Evolutionary conservation across 2,797 vertebrate species (phyloP).

Genomic region (Catharus ustulatus): DNA sequence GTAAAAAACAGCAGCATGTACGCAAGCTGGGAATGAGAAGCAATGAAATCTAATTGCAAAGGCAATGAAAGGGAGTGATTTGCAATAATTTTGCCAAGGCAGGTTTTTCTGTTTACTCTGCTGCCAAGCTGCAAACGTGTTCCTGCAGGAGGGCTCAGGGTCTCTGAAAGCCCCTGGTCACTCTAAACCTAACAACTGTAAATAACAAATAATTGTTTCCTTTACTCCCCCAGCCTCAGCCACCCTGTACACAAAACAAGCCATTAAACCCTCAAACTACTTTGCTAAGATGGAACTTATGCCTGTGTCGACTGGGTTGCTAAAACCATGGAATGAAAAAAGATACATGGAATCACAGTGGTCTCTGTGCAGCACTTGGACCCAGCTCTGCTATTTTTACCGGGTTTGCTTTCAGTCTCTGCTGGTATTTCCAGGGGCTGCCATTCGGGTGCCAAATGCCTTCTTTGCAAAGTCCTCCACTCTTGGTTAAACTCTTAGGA

Average conservation of each 20-base stretch:
- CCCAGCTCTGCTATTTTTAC: background rate
- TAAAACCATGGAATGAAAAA: background rate
- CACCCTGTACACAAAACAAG: background rate
- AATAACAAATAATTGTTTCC: background rate
- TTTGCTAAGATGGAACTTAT: background rate
- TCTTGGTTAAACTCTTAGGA: slow-evolving; percentile 45
- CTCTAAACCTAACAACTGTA: background rate
- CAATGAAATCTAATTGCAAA: background rate
- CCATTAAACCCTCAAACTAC: background rate
- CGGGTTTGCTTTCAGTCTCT: background rate
- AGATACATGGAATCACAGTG: background rate
- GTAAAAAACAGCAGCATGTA: background rate
- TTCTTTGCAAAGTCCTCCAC: background rate
- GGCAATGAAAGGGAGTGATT: background rate
- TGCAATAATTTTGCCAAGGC: background rate
- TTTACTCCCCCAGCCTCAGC: background rate
- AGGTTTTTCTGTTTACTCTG: background rate
- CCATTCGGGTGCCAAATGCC: background rate
- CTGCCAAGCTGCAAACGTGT: background rate
- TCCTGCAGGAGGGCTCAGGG: background rate
- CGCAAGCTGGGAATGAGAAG: background rate
- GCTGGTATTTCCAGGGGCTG: background rate
- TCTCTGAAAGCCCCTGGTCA: background rate
- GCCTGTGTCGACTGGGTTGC: background rate
- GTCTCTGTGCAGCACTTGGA: background rate